Evolutionary conservation across 2,888 invertebrate species (phyloP).

Genomic region (Melangyna quadrimaculata): DNA sequence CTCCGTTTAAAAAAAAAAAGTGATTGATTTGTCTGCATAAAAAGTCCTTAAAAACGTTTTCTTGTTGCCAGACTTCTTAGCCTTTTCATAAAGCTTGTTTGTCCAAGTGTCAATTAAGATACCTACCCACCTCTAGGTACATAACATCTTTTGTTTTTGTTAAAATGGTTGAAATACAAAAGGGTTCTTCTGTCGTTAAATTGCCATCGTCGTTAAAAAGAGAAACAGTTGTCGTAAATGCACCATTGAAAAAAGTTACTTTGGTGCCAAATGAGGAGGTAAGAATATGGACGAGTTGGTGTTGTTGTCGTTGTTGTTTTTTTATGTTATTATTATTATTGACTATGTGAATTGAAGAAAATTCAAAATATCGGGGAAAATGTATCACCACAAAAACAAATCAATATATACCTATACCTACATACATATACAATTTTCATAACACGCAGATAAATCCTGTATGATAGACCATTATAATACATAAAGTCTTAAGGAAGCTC

Average conservation of each 20-base stretch:
- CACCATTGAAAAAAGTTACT: constrained; percentile 81
- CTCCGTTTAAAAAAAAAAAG: not conserved
- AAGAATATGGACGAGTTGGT: constrained; percentile 72
- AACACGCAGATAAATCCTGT: no score
- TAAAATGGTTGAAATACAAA: constrained; percentile 80
- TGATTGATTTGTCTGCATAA: constrained; percentile 54
- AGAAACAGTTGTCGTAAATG: constrained; percentile 80
- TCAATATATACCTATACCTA: not conserved
- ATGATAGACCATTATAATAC: no score
- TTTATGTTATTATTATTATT: constrained; percentile 20
- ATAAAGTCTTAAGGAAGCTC: no score
- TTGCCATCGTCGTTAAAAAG: constrained; percentile 79
- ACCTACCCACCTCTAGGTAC: not conserved
- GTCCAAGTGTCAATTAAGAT: constrained; percentile 19
- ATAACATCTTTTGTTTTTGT: not conserved
- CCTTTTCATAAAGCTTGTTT: not conserved
- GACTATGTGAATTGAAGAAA: no score
- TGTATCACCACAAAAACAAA: not conserved
- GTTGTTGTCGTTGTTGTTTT: constrained; percentile 28
- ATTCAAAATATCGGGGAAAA: not conserved
- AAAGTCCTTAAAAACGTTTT: constrained; percentile 9
- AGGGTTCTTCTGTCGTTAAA: constrained; percentile 79
- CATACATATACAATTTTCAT: no score
- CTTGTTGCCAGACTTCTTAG: not conserved
- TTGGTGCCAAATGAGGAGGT: constrained; percentile 81